These are phyloP conservation scores for Athripsodes cinereus DNA, from an alignment of 2,888 invertebrate genomes.

Conservation along the genomic window DNA sequence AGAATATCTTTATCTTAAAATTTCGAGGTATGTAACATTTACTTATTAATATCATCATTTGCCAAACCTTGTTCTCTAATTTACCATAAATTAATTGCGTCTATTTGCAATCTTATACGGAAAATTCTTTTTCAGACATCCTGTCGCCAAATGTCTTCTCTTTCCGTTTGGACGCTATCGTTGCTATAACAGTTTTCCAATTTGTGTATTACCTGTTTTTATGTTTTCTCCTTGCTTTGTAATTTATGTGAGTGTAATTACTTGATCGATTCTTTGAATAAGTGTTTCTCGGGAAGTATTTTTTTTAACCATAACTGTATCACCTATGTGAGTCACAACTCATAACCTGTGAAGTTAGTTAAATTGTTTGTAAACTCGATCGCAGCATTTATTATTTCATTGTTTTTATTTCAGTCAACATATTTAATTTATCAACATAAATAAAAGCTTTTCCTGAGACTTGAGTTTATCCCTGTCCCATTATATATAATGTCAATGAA, in stretches of 20 bases:
- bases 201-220: conserved; percentile 12
- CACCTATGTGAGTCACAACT: background rate
- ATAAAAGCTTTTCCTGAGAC: no score
- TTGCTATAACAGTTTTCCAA: conserved; percentile 20
- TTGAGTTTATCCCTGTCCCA: no score
- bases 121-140: conserved; percentile 16
- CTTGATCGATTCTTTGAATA: background rate
- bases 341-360: background rate
- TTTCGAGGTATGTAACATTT: no score
- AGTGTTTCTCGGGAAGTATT: background rate
- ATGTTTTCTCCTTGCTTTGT: conserved; percentile 1
- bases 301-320: background rate
- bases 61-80: no score
- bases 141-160: conserved; percentile 25
- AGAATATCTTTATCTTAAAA: no score
- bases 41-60: no score
- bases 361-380: background rate
- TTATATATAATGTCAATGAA: no score
- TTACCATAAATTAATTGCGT: no score
- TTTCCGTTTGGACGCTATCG: conserved; percentile 22
- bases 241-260: conserved; percentile 5
- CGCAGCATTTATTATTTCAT: background rate
- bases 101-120: background rate
- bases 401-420: background rate
- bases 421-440: background rate